Base-by-base conservation (phyloP, 1,140 invertebrate genomes). In the Coptotermes formosanus region DNA sequence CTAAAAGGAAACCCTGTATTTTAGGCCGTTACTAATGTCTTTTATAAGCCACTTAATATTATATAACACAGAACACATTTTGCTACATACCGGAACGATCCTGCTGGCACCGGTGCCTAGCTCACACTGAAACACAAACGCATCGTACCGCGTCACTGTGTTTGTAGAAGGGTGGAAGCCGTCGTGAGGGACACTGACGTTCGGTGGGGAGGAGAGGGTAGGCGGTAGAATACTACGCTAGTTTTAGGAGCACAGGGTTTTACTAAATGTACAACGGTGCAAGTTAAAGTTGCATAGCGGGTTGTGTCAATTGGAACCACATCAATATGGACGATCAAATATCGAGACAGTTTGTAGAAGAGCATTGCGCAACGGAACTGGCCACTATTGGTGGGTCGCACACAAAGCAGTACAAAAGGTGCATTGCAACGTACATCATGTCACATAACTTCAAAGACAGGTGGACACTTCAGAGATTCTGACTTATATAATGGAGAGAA, bases 121-220 rank as follows among this genome's bases (percentile, higher is more conserved):
- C 64, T 75, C 64, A 75, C 64, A 75, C 64, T 75, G n/a, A 75
- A 75, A 75, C 64, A 75, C 8, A 9, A 75, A 75, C 64, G 64
- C 64, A 75, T 75, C 64, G 64, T 30, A 9, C 64, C 64, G 64
- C 64, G 64, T 75, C 64, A 30, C 64, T 75, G n/a, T 75, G 64
- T 75, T 30, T 19, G 64, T 75, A 75, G 64, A 75, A 75, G 64
- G 64, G 25, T 75, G 64, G 59, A 75, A 75, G 64, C 7, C 64
- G 7, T 8, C 1, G n/a, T 3, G 64, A 30, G 64, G 25, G 64
- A 30, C n/a, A 30, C 25, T 25, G 55, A 64, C 59, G 19, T n/a
- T n/a, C 3, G 59, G 25, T 4, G 64, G 9, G n/a, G 64, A 7
- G n/a, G 64, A n/a, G 64, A 11, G n/a, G 25, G n/a, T 16, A 75